These are phyloP conservation scores for Chaenodraco wilsoni DNA, from an alignment of 2,797 vertebrate genomes.

Conservation along the genomic window DNA sequence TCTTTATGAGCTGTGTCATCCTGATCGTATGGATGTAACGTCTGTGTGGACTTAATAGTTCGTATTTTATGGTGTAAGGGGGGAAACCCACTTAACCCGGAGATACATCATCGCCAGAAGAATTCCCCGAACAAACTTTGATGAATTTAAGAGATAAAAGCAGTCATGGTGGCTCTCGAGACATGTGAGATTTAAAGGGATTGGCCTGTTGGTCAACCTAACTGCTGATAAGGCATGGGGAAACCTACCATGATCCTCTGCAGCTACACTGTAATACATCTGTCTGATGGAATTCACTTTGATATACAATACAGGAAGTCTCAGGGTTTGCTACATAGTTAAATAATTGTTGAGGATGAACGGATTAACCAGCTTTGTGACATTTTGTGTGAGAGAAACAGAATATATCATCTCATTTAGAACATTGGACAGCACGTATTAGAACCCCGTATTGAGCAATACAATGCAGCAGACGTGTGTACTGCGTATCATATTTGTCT, in stretches of 20 bases:
- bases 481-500: too few species aligned
- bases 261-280: constrained; percentile 9
- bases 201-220: constrained; percentile 64
- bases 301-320: too few species aligned
- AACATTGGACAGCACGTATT: too few species aligned
- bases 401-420: too few species aligned
- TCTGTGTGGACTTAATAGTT: constrained; percentile 79
- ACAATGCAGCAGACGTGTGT: too few species aligned
- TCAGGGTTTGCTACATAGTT: too few species aligned
- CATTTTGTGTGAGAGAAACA: too few species aligned
- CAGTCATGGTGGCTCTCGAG: constrained; percentile 43
- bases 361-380: too few species aligned
- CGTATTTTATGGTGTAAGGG: constrained; percentile 77
- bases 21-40: constrained; percentile 75
- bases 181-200: constrained; percentile 64
- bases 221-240: constrained; percentile 61
- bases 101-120: constrained; percentile 71
- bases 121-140: constrained; percentile 75
- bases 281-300: constrained; percentile 28
- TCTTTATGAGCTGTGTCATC: constrained; percentile 82
- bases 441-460: too few species aligned
- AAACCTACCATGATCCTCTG: constrained; percentile 37
- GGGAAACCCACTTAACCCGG: constrained; percentile 78
- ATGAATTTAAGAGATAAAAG: constrained; percentile 76
- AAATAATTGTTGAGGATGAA: too few species aligned